These are phyloP conservation scores for Proterorhinus semilunaris DNA, from an alignment of 2,113 vertebrate species.

Conservation along the genomic window DNA sequence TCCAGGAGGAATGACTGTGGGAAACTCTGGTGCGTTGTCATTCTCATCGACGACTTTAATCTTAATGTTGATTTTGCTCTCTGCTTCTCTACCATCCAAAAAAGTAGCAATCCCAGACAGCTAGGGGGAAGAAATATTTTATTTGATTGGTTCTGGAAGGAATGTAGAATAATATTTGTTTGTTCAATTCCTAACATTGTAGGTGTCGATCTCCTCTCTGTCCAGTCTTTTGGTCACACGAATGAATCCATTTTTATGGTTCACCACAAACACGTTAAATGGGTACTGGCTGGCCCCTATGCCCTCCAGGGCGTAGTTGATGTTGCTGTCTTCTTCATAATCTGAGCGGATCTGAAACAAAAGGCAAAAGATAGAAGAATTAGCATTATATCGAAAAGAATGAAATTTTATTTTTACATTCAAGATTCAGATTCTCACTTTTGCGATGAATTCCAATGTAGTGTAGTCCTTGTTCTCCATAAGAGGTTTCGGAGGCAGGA, in stretches of 20 bases:
- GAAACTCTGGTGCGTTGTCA: slow-evolving; percentile 68
- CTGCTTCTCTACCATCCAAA: background rate
- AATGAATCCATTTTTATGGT: slow-evolving; percentile 79
- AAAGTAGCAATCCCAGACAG: slow-evolving; percentile 57
- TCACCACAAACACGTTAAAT: slow-evolving; percentile 82
- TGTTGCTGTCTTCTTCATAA: slow-evolving; percentile 31
- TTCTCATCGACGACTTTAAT: slow-evolving; percentile 72
- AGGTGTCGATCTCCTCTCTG: slow-evolving; percentile 71
- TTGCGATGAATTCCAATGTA: slow-evolving; percentile 78
- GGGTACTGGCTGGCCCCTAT: slow-evolving; percentile 79
- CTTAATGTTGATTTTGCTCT: slow-evolving; percentile 56
- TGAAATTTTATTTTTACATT: too few species aligned
- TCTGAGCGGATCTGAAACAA: slow-evolving; percentile 88
- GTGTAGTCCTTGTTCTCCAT: slow-evolving; percentile 81
- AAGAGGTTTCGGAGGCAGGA: slow-evolving; percentile 75
- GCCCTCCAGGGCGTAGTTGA: slow-evolving; percentile 81
- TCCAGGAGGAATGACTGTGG: rapidly evolving
- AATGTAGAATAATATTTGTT: background rate
- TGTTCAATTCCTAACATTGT: slow-evolving; percentile 63
- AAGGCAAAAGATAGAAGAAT: background rate
- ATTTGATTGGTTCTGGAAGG: background rate
- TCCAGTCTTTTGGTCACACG: slow-evolving; percentile 83
- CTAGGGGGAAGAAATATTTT: slow-evolving; percentile 40
- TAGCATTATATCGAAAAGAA: too few species aligned
- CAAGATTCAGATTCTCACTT: slow-evolving; percentile 59